These are phyloP conservation scores for Brachyrhaphis roseni DNA, from an alignment of 2,797 vertebrate species.

Conservation along the genomic window DNA sequence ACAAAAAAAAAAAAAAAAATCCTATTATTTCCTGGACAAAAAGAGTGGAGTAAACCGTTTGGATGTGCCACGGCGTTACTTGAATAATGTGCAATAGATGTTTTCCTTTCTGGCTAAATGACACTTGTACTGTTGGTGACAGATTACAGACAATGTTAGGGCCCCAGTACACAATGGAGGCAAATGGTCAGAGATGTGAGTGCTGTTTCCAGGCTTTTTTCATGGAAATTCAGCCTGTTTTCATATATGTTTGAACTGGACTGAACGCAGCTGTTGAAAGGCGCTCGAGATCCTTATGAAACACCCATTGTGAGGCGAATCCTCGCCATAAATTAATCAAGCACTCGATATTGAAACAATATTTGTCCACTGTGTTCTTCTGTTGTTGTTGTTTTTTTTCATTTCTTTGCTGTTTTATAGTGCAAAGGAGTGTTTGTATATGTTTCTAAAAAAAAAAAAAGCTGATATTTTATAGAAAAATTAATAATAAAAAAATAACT, in stretches of 20 bases:
- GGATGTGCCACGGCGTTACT: constrained; percentile 74
- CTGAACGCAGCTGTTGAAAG: constrained; percentile 83
- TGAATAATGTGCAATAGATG: constrained; percentile 93
- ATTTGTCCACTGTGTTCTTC: constrained; percentile 76
- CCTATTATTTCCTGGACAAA: constrained; percentile 62
- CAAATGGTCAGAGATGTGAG: constrained; percentile 84
- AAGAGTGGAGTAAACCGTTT: constrained; percentile 70
- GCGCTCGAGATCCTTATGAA: constrained; percentile 82
- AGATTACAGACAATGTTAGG: constrained; percentile 87
- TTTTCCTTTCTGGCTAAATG: constrained; percentile 83
- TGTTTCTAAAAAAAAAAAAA: constrained; percentile 81
- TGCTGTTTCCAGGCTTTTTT: constrained; percentile 89
- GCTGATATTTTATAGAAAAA: constrained; percentile 91
- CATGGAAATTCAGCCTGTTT: constrained; percentile 89
- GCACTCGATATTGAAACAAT: constrained; percentile 85
- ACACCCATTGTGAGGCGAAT: constrained; percentile 90
- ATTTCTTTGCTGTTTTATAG: constrained; percentile 76
- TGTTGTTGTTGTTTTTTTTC: constrained; percentile 39
- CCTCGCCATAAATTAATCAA: constrained; percentile 87
- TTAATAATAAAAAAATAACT: constrained; percentile 89
- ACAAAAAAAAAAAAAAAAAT: constrained; percentile 32
- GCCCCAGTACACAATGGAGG: constrained; percentile 84
- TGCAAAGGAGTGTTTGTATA: constrained; percentile 84
- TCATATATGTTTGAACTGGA: constrained; percentile 87
- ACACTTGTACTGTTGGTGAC: constrained; percentile 86